These are phyloP conservation scores for Pseudomyrmex gracilis DNA, from an alignment of 1,140 invertebrate genomes.

Conservation along the genomic window DNA sequence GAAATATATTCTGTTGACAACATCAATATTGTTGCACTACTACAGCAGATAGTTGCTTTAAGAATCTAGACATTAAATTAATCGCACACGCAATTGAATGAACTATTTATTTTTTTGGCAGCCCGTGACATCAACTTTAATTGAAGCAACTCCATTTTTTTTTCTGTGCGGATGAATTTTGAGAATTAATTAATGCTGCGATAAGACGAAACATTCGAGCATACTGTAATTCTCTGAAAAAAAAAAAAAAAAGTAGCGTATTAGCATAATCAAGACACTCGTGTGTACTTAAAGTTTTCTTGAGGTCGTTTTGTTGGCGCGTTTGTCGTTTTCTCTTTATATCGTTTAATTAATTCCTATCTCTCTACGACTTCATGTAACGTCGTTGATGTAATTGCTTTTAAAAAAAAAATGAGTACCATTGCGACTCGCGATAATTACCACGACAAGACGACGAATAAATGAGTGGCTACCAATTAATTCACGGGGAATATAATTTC, in stretches of 20 bases:
- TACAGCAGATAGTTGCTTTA: no score
- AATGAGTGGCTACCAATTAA: conserved; percentile 31
- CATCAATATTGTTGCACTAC: no score
- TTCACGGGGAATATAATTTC: conserved; percentile 26
- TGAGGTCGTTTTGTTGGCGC: neutral
- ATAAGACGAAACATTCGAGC: conserved; percentile 3
- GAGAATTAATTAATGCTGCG: neutral
- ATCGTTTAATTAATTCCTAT: conserved; percentile 4
- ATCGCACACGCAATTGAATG: no score
- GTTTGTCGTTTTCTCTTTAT: conserved; percentile 22
- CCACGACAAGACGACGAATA: conserved; percentile 37
- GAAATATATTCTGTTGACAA: no score
- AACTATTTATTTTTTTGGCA: no score
- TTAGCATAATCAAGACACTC: neutral
- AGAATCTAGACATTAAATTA: no score
- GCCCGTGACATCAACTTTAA: no score
- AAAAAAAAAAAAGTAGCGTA: conserved; percentile 21
- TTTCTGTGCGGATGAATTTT: conserved; percentile 15
- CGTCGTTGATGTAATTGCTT: conserved; percentile 12
- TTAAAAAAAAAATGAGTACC: conserved; percentile 52
- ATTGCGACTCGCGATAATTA: conserved; percentile 20
- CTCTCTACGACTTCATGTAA: conserved; percentile 3
- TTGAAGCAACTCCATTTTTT: no score
- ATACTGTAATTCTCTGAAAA: neutral
- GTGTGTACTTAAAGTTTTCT: conserved; percentile 14